Base-by-base conservation (phyloP, 2,113 vertebrate genomes). In the Chloropsis hardwickii region DNA sequence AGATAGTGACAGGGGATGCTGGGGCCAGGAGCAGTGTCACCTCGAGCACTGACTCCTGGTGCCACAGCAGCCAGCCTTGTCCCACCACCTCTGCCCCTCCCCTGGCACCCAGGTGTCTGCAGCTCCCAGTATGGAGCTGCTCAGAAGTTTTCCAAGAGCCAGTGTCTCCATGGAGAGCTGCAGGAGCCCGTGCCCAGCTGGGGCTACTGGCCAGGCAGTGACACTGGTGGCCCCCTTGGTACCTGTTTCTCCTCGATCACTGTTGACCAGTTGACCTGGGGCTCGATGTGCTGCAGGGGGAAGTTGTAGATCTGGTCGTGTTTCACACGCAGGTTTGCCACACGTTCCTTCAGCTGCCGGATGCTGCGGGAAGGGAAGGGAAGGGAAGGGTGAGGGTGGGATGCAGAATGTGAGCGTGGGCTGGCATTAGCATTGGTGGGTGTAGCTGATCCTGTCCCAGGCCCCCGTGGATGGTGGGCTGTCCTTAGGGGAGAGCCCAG, bases 211-310 rank as follows among this genome's bases (percentile, higher is more conserved):
- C 83, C 54, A 25, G 76, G 50, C 33, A 86, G 64, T 11, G 60
- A 5, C 82, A 16, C 57, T 18, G n/a, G 14, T 9, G 27, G 37
- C 42, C 47, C 61, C 57, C 18, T 42, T 8, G 27, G n/a, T 98
- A 99, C 99, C 98, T 98, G 98, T 77, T 99, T 99, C 94, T 99
- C 99, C 8, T 99, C 98, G 12, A 99, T 98, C 88, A 99, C 97
- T 3, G 97, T 98, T 9, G 97, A 97, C 99, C 99, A 99, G 98
- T 99, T 98, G 97, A 99, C 98, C 69, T 95, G 98, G 15, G 99
- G 99, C 33, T 99, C 98, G 5, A 98, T 97, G 0, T 97, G 97
- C 61, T 98, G 98, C 57, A 45, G 96, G 51, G 98, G 97, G 86
- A 98, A 96, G 93, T 94, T 98, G 98, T 99, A 99, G 96, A 99